These are phyloP conservation scores for Sialia sialis DNA, from an alignment of 2,113 vertebrate genomes.

Conservation along the genomic window DNA sequence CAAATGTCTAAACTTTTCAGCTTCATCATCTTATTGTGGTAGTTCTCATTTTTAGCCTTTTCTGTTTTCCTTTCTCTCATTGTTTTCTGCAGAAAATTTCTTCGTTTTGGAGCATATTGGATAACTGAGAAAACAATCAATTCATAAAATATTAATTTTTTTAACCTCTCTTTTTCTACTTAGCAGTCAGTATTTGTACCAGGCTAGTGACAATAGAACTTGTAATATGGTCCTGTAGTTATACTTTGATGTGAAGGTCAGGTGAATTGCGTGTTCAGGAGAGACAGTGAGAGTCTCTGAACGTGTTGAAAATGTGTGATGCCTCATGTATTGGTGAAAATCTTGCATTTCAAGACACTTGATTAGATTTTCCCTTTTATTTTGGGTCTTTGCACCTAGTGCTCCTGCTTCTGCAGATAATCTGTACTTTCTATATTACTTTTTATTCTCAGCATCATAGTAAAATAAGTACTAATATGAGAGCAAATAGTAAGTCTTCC, in stretches of 20 bases:
- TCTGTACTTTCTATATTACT: background rate
- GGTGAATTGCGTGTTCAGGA: background rate
- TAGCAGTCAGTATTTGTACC: constrained; percentile 1
- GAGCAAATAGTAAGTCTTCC: background rate
- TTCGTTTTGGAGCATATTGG: background rate
- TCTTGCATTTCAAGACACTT: background rate
- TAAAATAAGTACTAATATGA: background rate
- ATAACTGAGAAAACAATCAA: constrained; percentile 21
- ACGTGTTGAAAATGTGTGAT: background rate
- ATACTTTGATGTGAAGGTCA: background rate
- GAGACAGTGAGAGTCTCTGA: background rate
- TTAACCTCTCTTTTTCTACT: background rate
- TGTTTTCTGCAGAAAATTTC: background rate
- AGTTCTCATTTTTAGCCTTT: background rate
- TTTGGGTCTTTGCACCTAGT: background rate
- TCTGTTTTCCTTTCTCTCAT: background rate
- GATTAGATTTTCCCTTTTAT: background rate
- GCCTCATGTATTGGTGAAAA: background rate
- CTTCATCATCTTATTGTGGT: background rate
- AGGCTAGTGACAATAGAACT: background rate
- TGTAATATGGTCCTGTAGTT: background rate
- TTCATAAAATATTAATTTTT: constrained; percentile 25
- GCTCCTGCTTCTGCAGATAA: background rate
- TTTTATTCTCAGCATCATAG: background rate
- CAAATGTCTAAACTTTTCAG: background rate